phyloP scores from a whole-genome alignment of 2,888 invertebrate species.

The Eupithecia vulgata region DNA sequence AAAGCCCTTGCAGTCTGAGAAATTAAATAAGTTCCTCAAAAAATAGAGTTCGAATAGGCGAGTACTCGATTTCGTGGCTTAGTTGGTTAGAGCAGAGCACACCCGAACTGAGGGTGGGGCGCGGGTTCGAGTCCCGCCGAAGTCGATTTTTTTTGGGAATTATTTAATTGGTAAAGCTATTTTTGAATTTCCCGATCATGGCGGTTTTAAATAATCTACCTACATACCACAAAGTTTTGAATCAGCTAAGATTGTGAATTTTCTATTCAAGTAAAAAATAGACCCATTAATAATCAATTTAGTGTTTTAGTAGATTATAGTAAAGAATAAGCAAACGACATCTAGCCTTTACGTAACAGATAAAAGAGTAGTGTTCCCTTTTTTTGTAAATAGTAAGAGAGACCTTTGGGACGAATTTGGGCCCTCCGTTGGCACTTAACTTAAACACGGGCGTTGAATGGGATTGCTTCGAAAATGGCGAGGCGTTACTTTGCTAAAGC shows the following conservation, averaged over 20 bases:
- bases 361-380: slow-evolving; percentile 41
- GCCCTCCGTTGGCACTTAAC: slow-evolving; percentile 56
- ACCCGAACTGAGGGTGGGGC: no score
- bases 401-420: slow-evolving; percentile 42
- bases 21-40: no score
- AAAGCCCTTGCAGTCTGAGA: no score
- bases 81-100: no score
- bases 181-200: not conserved
- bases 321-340: slow-evolving; percentile 11
- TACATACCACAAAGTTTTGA: not conserved
- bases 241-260: not conserved
- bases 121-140: no score
- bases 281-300: not conserved
- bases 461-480: slow-evolving; percentile 55
- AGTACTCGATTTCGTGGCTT: no score
- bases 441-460: slow-evolving; percentile 57
- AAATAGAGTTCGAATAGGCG: no score
- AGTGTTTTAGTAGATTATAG: not conserved
- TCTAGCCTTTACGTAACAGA: slow-evolving; percentile 21
- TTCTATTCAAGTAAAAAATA: not conserved
- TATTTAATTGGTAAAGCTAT: no score
- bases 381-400: slow-evolving; percentile 42
- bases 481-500: slow-evolving; percentile 55
- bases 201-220: not conserved
- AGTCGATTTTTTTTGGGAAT: no score